Conservation (phyloP, 2,797 vertebrate species). For the Okamejei kenojei region DNA sequence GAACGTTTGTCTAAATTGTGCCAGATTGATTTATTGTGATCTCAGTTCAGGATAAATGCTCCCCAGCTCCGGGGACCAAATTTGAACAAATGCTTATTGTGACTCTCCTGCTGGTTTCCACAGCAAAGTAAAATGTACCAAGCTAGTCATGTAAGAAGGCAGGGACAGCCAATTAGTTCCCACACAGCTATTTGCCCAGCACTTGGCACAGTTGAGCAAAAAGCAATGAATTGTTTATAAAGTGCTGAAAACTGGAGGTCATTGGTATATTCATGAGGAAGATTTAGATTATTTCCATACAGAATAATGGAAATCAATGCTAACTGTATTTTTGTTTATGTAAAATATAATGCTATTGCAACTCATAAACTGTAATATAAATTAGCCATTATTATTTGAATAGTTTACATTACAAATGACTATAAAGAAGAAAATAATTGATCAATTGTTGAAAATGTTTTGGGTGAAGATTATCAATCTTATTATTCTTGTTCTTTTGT, state of each 20-base stretch:
- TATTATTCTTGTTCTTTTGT: neutral
- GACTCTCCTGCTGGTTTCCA: conserved; percentile 1
- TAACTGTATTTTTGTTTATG: neutral
- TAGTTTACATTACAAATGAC: neutral
- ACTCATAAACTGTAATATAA: neutral
- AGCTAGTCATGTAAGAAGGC: conserved; percentile 21
- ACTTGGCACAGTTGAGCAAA: conserved; percentile 18
- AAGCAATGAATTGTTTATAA: conserved; percentile 21
- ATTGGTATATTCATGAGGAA: neutral
- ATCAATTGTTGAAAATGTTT: neutral
- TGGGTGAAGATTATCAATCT: neutral
- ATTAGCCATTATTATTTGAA: neutral
- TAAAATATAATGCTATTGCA: neutral
- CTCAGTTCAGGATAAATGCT: conserved; percentile 23
- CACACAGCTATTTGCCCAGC: conserved; percentile 20
- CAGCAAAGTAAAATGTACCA: conserved; percentile 6
- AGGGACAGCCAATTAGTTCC: conserved; percentile 29
- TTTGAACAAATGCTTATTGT: conserved; percentile 31
- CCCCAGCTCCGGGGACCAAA: conserved; percentile 5
- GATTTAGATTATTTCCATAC: conserved; percentile 21
- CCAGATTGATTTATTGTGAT: conserved; percentile 31
- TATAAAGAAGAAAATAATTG: neutral
- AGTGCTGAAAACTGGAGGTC: conserved; percentile 11
- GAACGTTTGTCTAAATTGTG: conserved; percentile 6
- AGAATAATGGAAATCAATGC: conserved; percentile 13